Evolutionary conservation across 2,113 vertebrate genomes (phyloP), one percentile per base, ranked within the genome.

Genomic region (Pterocles burchelli): DNA sequence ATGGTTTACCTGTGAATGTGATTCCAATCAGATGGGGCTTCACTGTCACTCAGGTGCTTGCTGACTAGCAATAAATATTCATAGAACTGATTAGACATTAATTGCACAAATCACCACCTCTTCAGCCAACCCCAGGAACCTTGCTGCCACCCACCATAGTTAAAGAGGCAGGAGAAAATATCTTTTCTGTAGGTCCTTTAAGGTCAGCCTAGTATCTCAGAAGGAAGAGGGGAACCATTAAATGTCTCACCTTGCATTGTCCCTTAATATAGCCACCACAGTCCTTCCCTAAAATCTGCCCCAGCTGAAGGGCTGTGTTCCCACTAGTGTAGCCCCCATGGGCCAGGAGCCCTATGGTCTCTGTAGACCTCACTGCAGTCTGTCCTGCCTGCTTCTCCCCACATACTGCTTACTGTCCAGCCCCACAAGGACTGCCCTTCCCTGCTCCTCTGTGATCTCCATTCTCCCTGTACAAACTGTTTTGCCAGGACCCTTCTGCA

Each of bases 61-160:
- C 81, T 91, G 95, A 94, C 95, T 94, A 89, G 63, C 72, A 87
- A 96, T 97, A 97, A 96, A 97, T 97, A 97, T 97, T 97, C 96
- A 97, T 96, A 94, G 92, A 90, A 87, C 55, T 97, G 95, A 96
- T 97, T 96, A 96, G 96, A 90, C 85, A 85, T 93, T 95, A 97
- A 97, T 96, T 96, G 63, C 91, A 74, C 58, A 95, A 97, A 96
- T 95, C 85, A 95, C 85, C 77, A 88, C 79, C 89, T 95, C 94
- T 95, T 95, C 94, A 94, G 76, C 91, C 92, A 91, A 8, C 82
- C 57, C 70, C 87, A 88, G 87, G 67, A 93, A 31, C 76, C 83
- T 89, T 86, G 65, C 33, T 85, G 62, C 61, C 90, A 92, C 68
- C 41, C 74, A 48, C 19, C 54, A 58, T 2, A 29, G 62, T 75